Evolutionary conservation across 2,797 vertebrate genomes (phyloP).

Genomic region (Premnoplex brunnescens): DNA sequence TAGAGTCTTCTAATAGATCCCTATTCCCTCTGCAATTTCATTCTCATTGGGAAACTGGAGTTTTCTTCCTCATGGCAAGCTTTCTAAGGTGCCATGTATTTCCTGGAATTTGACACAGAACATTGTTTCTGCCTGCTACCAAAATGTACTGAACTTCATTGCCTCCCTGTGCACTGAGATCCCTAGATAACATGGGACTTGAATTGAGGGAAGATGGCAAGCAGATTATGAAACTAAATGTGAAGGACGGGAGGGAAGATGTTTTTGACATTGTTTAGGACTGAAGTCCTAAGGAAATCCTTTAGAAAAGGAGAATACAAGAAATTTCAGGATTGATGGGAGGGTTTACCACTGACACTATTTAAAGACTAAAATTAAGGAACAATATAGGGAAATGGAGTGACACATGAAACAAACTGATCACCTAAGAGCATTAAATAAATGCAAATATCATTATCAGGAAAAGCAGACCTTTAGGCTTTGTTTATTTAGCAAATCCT

Average conservation of each 20-base stretch:
- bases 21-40: neutral
- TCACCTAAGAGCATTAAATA: neutral
- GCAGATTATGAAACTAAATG: neutral
- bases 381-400: neutral
- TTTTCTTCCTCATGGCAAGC: neutral
- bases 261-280: neutral
- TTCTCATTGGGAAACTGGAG: neutral
- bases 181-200: neutral
- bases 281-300: neutral
- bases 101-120: neutral
- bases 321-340: neutral
- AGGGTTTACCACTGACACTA: neutral
- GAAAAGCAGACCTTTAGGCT: neutral
- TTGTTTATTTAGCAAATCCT: neutral
- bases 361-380: neutral
- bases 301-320: neutral
- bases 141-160: neutral
- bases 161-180: neutral
- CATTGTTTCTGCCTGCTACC: neutral
- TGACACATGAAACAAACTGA: neutral
- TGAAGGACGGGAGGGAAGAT: neutral
- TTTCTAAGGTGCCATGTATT: neutral
- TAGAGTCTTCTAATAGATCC: neutral
- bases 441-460: neutral
- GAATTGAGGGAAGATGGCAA: neutral